Conservation (phyloP, 2,888 invertebrate species). For the Sminthurides aquaticus region DNA sequence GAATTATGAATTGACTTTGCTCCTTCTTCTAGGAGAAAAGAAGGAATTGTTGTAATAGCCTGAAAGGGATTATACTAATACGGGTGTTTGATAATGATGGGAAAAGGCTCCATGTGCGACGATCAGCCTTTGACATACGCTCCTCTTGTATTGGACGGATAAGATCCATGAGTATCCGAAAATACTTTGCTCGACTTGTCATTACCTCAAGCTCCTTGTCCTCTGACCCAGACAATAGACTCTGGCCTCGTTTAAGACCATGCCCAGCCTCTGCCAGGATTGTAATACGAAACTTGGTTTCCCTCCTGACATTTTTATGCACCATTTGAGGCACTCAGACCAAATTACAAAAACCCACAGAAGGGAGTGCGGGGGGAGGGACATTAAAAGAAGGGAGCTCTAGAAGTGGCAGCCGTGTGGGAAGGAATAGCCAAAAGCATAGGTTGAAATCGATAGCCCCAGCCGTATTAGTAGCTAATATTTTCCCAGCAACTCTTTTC, state of each 20-base stretch:
- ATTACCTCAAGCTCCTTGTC: slow-evolving; percentile 19
- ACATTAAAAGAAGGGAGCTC: too few relatives aligned
- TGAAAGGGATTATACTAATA: background rate
- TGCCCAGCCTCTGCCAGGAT: background rate
- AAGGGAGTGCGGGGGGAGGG: too few relatives aligned
- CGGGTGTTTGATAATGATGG: slow-evolving; percentile 28
- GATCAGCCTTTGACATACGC: slow-evolving; percentile 24
- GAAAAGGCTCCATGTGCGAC: slow-evolving; percentile 29
- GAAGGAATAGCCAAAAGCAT: too few relatives aligned
- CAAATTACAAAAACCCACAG: background rate
- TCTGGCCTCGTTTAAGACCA: background rate
- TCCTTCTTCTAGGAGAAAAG: too few relatives aligned
- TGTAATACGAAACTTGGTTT: slow-evolving; percentile 2
- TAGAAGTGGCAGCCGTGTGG: too few relatives aligned
- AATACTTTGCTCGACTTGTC: slow-evolving; percentile 15
- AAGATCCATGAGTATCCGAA: slow-evolving; percentile 2
- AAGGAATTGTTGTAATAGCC: background rate
- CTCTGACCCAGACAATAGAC: background rate
- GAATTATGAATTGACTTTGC: background rate
- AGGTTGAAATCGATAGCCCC: too few relatives aligned
- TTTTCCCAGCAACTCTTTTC: too few relatives aligned
- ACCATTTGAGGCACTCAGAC: slow-evolving; percentile 23
- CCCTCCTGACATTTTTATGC: slow-evolving; percentile 22
- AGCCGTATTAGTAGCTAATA: too few relatives aligned
- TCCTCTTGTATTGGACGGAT: slow-evolving; percentile 12